Evolutionary conservation across 1,140 invertebrate genomes (phyloP), one percentile per base, ranked within the genome.

Genomic region (Scaptomyza hsui): DNA sequence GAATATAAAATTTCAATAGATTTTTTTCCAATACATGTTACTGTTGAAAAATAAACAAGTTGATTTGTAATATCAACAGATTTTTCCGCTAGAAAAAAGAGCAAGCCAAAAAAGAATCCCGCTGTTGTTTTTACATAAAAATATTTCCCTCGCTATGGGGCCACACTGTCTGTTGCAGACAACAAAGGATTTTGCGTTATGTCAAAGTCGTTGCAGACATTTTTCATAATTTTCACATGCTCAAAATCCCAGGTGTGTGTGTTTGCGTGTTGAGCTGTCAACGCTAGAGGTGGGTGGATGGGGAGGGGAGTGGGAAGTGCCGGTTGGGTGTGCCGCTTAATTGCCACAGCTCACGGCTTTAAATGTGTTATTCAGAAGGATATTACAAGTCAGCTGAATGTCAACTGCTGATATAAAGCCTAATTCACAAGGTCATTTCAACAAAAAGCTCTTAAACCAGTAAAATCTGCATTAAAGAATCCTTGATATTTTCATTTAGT

Each of bases 151-250:
- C 26, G 2, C 26, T 2, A 29, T 29, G 26, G 26, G 26, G 12
- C 24, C 32, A 37, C 32, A 37, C 32, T 37, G 21, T 19, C 55
- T 39, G 29, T 13, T 9, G 60, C 69, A 86, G 81, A 86, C 81
- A 86, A 86, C 81, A 86, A 86, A 82, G 78, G 74, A 82, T 88
- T 29, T 88, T 67, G 45, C 39, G 32, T 9, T 35, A 18, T 85
- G 76, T 85, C 80, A 83, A 67, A 70, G 56, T 67, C 48, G 53
- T 81, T 39, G 71, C 71, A 78, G 70, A 69, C 83, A 88, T 82
- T 85, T 85, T 88, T 81, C 78, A 82, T 82, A 78, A 86, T 78
- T 88, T 78, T 88, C 81, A 88, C 82, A 81, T 88, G 81, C 65
- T 70, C 32, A 37, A 65, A 74, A 49, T 75, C 75, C 75, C 60